These are phyloP conservation scores for Microcebus lehilahytsara DNA, from an alignment of 2,113 vertebrate genomes.

Conservation along the genomic window DNA sequence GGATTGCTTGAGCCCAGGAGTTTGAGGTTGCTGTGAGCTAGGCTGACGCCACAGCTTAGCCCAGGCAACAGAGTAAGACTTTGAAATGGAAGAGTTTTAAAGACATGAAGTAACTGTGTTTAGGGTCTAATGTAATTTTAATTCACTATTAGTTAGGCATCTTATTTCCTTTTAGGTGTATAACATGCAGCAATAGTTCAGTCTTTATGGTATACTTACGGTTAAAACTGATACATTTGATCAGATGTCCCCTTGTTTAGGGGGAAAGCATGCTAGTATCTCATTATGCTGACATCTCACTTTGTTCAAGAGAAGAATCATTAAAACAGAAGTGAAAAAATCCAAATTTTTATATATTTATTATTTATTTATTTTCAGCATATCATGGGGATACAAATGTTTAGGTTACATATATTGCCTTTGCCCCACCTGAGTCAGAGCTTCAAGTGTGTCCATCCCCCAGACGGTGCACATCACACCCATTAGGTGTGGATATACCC, in stretches of 20 bases:
- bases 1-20: no score
- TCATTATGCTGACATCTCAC: background rate
- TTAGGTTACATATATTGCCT: no score
- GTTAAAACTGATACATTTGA: slow-evolving; percentile 15
- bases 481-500: no score
- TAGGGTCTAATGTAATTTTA: background rate
- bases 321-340: background rate
- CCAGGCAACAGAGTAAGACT: no score
- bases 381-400: no score
- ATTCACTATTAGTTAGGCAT: background rate
- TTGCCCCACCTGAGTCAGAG: no score
- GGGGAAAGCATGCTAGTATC: background rate
- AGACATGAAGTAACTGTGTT: background rate
- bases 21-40: no score
- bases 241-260: background rate
- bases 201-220: background rate
- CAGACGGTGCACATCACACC: no score
- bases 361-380: no score
- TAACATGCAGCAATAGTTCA: background rate
- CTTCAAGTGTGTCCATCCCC: no score
- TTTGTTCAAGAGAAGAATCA: slow-evolving; percentile 18
- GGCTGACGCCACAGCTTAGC: no score
- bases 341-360: background rate
- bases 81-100: background rate
- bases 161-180: background rate